Percentiles rank a stretch among this genome's conserved stretches.
Evolutionary conservation across 2,888 invertebrate species (phyloP).

Genomic region (Athetis lepigone): DNA sequence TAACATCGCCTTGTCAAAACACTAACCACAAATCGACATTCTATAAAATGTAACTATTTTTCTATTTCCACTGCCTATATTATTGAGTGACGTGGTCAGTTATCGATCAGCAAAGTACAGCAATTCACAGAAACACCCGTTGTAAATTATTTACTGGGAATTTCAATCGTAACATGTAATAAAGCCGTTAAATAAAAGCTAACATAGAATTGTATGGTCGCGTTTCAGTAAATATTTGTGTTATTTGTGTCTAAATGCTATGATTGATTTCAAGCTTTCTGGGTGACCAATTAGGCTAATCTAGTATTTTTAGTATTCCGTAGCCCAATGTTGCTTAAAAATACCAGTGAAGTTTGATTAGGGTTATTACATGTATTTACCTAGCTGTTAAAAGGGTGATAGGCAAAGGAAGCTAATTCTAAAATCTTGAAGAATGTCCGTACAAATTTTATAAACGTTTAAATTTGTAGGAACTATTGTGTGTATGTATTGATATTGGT

Average conservation of each 20-base stretch:
- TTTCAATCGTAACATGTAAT: slow-evolving; percentile 22
- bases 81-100: slow-evolving; percentile 14
- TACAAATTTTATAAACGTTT: too few relatives aligned
- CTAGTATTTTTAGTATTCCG: neutral
- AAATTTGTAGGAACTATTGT: too few relatives aligned
- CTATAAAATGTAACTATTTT: slow-evolving; percentile 5
- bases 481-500: too few relatives aligned
- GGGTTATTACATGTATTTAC: too few relatives aligned
- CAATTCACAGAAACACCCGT: slow-evolving; percentile 43
- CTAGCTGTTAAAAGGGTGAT: too few relatives aligned
- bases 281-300: neutral
- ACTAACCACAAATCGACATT: neutral
- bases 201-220: slow-evolving; percentile 10
- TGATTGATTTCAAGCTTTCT: neutral
- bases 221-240: slow-evolving; percentile 22
- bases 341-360: too few relatives aligned
- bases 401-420: too few relatives aligned
- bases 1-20: too few relatives aligned
- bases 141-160: slow-evolving; percentile 40
- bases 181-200: slow-evolving; percentile 14
- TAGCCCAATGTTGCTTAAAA: neutral
- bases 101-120: slow-evolving; percentile 40
- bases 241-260: slow-evolving; percentile 5
- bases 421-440: too few relatives aligned
- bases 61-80: neutral